phyloP scores from a whole-genome alignment of 2,797 vertebrate species.

The Stomatorhinus walkeri region DNA sequence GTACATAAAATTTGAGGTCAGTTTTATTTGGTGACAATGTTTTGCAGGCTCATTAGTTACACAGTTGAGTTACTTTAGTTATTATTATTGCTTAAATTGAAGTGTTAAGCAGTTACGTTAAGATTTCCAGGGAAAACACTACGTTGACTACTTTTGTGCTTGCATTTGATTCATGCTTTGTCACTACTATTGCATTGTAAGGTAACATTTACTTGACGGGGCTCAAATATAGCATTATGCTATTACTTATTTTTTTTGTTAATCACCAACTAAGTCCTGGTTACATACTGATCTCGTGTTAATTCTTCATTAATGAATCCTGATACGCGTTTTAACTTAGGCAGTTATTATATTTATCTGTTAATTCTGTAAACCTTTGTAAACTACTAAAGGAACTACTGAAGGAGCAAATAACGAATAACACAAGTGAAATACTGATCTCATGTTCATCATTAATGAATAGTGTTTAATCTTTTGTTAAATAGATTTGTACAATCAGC shows the following conservation, averaged over 20 bases:
- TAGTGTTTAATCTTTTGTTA: not conserved
- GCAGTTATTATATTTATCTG: not conserved
- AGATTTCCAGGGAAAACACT: not conserved
- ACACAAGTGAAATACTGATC: no score
- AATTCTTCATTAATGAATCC: not conserved
- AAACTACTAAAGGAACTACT: no score
- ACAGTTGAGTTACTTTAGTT: not conserved
- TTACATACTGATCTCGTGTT: not conserved
- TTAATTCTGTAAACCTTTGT: not conserved
- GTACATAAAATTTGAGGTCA: no score
- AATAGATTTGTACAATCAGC: not conserved
- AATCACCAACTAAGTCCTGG: not conserved
- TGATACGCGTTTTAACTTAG: not conserved
- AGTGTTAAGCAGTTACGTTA: not conserved
- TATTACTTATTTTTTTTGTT: not conserved
- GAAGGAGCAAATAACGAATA: no score
- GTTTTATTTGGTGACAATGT: not conserved
- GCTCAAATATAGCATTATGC: not conserved
- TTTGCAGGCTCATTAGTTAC: not conserved
- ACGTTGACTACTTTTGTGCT: not conserved
- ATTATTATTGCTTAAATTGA: not conserved
- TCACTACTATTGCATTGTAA: not conserved
- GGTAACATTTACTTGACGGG: not conserved
- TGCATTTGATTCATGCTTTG: not conserved
- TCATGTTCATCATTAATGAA: not conserved